Conservation (phyloP, 2,113 vertebrate genomes). For the Labeo catla region DNA sequence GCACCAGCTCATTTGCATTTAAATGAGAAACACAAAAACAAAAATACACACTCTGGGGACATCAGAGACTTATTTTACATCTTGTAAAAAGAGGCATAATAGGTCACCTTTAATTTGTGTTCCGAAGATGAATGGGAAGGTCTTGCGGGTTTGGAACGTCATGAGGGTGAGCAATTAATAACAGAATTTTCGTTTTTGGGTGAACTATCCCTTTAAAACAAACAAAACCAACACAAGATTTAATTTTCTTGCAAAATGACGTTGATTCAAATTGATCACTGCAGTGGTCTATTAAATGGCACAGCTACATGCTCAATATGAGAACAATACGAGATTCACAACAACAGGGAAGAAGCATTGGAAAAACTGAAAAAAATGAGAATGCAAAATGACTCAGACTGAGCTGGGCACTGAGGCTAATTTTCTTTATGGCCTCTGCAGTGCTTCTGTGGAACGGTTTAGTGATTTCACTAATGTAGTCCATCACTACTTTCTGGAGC, state of each 20-base stretch:
- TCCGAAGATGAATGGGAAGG: too few species aligned
- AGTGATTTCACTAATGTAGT: slow-evolving; percentile 37
- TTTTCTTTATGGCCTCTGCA: slow-evolving; percentile 48
- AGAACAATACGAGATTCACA: background rate
- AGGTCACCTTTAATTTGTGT: too few species aligned
- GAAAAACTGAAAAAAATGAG: slow-evolving; percentile 19
- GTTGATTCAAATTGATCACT: background rate
- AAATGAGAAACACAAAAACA: too few species aligned
- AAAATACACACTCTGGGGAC: too few species aligned
- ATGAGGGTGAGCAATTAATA: too few species aligned
- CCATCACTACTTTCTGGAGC: slow-evolving; percentile 15
- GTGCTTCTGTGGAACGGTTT: slow-evolving; percentile 33
- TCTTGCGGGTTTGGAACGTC: too few species aligned
- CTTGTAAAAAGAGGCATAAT: too few species aligned
- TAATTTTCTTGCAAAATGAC: background rate
- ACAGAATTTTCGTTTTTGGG: too few species aligned
- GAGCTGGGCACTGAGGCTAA: background rate
- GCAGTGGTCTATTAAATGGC: background rate
- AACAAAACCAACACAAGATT: background rate
- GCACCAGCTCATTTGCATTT: too few species aligned
- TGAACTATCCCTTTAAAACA: background rate
- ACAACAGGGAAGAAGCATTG: slow-evolving; percentile 1
- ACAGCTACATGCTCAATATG: background rate
- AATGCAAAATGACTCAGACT: slow-evolving; percentile 19
- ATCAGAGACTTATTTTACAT: too few species aligned